Evolutionary conservation across 1,140 invertebrate genomes (phyloP), one percentile per base, ranked within the genome.

Genomic region (Hypothenemus hampei): DNA sequence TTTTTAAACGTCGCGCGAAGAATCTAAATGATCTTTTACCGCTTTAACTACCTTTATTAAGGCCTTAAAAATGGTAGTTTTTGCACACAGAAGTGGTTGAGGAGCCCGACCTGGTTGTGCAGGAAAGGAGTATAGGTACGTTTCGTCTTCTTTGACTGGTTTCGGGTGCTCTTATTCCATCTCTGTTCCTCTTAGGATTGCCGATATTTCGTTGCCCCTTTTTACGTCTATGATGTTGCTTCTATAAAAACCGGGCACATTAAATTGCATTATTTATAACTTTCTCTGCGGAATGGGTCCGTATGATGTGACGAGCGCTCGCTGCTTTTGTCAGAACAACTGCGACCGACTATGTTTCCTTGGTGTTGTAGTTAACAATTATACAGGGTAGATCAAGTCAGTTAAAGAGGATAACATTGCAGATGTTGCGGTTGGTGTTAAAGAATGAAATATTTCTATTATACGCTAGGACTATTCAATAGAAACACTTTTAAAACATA

Each of bases 41-140:
- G 40, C 41, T 52, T 22, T 52, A 52, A 52, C 49, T 44, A 19
- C 50, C 40, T 53, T 53, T 53, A 53, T 53, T 53, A 53, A 53
- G 50, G 50, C 26, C 29, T 53, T 53, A 53, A 44, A 53, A 53
- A 44, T 53, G 50, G 31, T 31, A 36, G 40, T 53, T 53, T 53
- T 53, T 53, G 40, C 20, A 10, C 26, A 13, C 33, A 8, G 47
- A n/a, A n/a, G n/a, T n/a, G n/a, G n/a, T 24, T 22, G 47, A 35
- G 16, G 47, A 49, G 7, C 47, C n/a, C 19, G 47, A 24, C 16
- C 35, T 39, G 23, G 33, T 39, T 26, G 47, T 49, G 47, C 47
- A 49, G 33, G 47, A 49, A 49, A 49, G 47, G 47, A 49, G 39
- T 49, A 23, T 23, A n/a, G n/a, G n/a, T n/a, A n/a, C n/a, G n/a